A percentile compares a stretch with the other conserved stretches of the same genome.
Conservation (phyloP, 2,113 vertebrate species). For the Cryptotis parvus region DNA sequence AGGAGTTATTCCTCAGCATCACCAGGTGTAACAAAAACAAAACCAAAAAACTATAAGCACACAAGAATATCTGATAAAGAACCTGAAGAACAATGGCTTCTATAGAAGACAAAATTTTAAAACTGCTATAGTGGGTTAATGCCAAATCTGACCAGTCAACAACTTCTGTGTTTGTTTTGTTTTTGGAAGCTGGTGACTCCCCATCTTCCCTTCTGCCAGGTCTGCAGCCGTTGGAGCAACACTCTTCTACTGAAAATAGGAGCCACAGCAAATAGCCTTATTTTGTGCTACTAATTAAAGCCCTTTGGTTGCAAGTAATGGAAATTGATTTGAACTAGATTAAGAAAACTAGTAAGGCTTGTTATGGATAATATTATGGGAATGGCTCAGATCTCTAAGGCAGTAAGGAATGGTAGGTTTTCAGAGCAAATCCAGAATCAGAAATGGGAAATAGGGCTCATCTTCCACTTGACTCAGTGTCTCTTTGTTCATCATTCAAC, state of each 20-base stretch:
- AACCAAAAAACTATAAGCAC: too few relatives aligned
- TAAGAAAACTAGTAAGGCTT: neutral
- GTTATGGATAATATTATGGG: neutral
- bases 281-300: slow-evolving; percentile 22
- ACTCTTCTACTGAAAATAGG: neutral
- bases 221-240: slow-evolving; percentile 14
- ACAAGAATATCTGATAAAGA: slow-evolving; percentile 46
- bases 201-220: neutral
- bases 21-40: too few relatives aligned
- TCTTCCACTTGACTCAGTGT: neutral
- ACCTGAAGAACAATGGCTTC: slow-evolving; percentile 14
- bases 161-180: neutral
- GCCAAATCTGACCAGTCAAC: neutral
- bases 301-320: neutral
- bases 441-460: neutral
- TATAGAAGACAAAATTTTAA: neutral
- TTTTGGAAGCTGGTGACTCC: neutral
- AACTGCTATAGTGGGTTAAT: neutral
- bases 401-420: neutral
- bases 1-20: too few relatives aligned
- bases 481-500: neutral
- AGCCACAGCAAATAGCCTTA: neutral
- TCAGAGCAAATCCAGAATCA: neutral
- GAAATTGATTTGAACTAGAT: slow-evolving; percentile 9
- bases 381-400: neutral